A percentile compares a stretch with the other conserved stretches of the same genome.
These are phyloP conservation scores for Cebus imitator DNA, from an alignment of 2,113 vertebrate genomes.

Conservation along the genomic window DNA sequence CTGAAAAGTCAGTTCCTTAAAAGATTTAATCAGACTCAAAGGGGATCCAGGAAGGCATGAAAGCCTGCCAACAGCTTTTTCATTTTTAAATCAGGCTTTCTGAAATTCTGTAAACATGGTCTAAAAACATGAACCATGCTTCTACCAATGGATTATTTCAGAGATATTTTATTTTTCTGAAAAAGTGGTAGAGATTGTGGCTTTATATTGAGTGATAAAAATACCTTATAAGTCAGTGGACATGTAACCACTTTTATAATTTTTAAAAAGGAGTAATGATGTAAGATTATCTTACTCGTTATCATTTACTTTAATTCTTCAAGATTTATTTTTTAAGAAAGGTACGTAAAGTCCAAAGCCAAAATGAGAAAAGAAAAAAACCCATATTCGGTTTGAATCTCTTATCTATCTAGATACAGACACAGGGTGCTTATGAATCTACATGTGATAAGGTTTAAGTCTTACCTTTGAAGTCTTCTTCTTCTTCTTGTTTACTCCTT, in stretches of 20 bases:
- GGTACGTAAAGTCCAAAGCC: not conserved
- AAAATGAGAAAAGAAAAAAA: not conserved
- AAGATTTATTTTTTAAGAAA: not conserved
- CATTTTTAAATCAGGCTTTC: conserved; percentile 9
- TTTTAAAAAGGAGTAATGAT: conserved; percentile 17
- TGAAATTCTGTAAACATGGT: not conserved
- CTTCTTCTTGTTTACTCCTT: not conserved
- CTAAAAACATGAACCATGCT: conserved; percentile 61
- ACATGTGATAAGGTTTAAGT: rapidly evolving
- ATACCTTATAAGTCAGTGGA: conserved; percentile 25
- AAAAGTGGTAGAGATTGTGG: conserved; percentile 40
- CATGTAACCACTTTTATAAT: conserved; percentile 34
- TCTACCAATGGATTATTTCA: conserved; percentile 64
- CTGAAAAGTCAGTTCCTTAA: conserved; percentile 41
- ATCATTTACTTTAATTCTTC: not conserved
- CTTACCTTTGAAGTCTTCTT: not conserved
- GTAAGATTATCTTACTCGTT: not conserved
- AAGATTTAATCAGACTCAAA: not conserved
- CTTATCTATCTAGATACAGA: not conserved
- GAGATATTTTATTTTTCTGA: conserved; percentile 78
- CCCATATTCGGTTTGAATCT: not conserved
- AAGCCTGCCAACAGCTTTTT: conserved; percentile 12
- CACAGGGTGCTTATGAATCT: not conserved
- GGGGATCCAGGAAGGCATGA: not conserved
- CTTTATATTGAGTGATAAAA: conserved; percentile 70